Evolutionary conservation across 2,113 vertebrate species (phyloP), one percentile per base, ranked within the genome.

Genomic region (Oxyura jamaicensis): DNA sequence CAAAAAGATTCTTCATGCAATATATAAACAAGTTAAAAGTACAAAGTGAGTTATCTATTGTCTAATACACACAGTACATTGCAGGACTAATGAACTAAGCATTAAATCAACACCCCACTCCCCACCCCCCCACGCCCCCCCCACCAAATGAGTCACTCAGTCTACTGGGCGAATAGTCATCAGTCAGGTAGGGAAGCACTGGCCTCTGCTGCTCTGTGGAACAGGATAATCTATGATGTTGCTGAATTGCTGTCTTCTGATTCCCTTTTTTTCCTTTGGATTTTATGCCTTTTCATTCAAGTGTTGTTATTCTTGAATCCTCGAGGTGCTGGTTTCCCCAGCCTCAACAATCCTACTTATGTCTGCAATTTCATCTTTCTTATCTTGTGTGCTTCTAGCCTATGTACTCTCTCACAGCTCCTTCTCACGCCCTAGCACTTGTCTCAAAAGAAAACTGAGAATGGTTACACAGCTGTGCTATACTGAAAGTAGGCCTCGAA

Each of bases 21-120:
- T 93, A 69, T 92, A 95, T 65, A 96, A 95, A 96, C 91, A 91
- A 46, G 53, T 86, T 91, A 93, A 89, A 92, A 97, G 83, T 78
- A 76, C 29, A 91, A 89, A 92, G 71, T 44, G 56, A 80, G 44
- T 91, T 97, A 91, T 92, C 95, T 96, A 62, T 91, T 17, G 0
- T 91, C 83, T 77, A 87, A 85, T 50, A 87, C 74, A 75, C 56
- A 69, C 10, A 68, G n/a, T 89, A 12, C 31, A 16, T 66, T 85
- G 62, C 83, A 73, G 53, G 53, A 58, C 77, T 96, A 95, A 95
- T 73, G 83, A 96, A 72, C 58, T 33, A 82, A 78, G 77, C 33
- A 82, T 95, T 95, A 95, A 90, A 91, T 91, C 92, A 95, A 46
- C 20, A 20, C 20, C 9, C 46, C 23, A 84, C 19, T 72, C 81